Evolutionary conservation across 2,888 invertebrate species (phyloP).

Genomic region (Eristalinus sepulchralis): DNA sequence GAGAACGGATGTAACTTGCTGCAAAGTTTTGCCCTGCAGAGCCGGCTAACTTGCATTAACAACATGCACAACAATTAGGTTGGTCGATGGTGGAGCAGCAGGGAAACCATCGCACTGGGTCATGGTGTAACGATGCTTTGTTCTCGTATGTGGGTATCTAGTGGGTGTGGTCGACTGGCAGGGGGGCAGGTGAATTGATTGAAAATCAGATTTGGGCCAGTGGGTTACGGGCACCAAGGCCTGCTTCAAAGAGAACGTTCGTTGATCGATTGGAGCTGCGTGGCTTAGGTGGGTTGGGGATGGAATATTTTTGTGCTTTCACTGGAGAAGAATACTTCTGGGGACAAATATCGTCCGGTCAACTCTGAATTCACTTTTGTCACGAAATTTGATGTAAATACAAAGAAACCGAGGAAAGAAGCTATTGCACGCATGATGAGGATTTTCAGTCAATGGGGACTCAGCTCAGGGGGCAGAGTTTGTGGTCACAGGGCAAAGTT

Average conservation of each 20-base stretch:
- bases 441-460: no score
- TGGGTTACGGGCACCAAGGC: not conserved
- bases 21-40: constrained; percentile 38
- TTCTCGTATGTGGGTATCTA: not conserved
- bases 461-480: no score
- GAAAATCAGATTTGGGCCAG: not conserved
- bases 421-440: no score
- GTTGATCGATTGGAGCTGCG: not conserved
- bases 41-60: constrained; percentile 46
- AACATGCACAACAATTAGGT: constrained; percentile 60
- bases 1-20: constrained; percentile 28
- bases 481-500: no score
- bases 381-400: no score
- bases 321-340: no score
- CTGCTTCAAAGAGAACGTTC: not conserved
- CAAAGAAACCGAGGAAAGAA: no score
- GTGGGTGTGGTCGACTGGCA: constrained; percentile 23
- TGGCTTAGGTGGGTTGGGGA: not conserved
- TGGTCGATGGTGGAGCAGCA: not conserved
- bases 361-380: no score
- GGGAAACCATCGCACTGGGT: not conserved
- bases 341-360: no score
- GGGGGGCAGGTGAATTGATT: constrained; percentile 15
- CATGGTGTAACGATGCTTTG: constrained; percentile 32
- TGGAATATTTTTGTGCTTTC: no score